Evolutionary conservation across 2,113 vertebrate species (phyloP), one percentile per base, ranked within the genome.

Genomic region (Gadus macrocephalus): DNA sequence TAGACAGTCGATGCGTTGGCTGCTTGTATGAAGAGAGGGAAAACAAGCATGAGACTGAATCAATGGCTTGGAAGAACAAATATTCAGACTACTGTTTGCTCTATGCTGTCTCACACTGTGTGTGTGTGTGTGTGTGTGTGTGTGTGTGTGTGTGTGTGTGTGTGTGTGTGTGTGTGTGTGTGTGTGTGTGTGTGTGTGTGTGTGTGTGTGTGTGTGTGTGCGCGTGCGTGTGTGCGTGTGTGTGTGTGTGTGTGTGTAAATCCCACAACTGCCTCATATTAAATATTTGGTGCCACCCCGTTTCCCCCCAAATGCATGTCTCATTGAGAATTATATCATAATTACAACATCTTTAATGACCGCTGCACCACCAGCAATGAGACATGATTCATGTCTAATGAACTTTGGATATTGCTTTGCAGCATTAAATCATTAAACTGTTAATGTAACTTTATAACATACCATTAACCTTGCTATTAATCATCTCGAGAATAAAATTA

Each of bases 401-500:
- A 90, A 90, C 83, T 87, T 88, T 86, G 73, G 79, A 83, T 85
- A 87, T 90, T 79, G 80, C 79, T 74, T 78, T 81, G 82, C 84
- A 81, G 77, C 77, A 86, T 86, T 85, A 87, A 86, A 90, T 85
- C 80, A 80, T 87, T 90, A 87, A 87, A 77, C 79, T 85, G 78
- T 86, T 90, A 88, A 91, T 87, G 83, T 87, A 90, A 86, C 81
- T 86, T 85, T 90, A 84, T 86, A 89, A 90, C 88, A 89, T 81
- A 83, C 59, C 80, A 87, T 90, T 87, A 87, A 87, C 79, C 66
- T 71, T 70, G 79, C 74, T 75, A 87, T 91, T 82, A 86, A 90
- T 92, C 85, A 89, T 76, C 74, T 70, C 67, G 75, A 80, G 79
- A 87, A 86, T 81, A 83, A 79, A 74, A 73, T 49, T 0, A 28